A percentile compares a stretch with the other conserved stretches of the same genome.
phyloP scores from a whole-genome alignment of 2,113 vertebrate genomes.

The Calidris pygmaea region DNA sequence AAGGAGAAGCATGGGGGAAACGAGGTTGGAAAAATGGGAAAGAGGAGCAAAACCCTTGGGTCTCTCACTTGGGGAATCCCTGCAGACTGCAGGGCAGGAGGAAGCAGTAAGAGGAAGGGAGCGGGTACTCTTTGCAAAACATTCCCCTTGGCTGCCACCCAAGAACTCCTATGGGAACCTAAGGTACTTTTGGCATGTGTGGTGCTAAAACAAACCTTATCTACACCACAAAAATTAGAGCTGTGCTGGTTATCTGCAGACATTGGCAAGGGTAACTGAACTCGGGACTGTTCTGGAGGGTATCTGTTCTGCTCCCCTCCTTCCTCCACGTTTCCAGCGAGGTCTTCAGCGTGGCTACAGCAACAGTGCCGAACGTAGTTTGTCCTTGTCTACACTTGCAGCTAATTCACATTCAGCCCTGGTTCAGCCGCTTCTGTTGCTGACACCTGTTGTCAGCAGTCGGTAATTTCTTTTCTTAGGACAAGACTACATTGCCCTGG shows the following conservation, averaged over 20 bases:
- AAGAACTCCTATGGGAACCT: background rate
- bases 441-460: constrained; percentile 66
- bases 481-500: constrained; percentile 11
- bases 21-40: background rate
- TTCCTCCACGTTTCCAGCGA: background rate
- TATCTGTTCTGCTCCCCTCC: background rate
- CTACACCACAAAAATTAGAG: background rate
- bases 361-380: background rate
- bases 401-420: constrained; percentile 13
- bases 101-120: background rate
- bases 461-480: constrained; percentile 52
- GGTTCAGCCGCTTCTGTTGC: background rate
- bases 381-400: constrained; percentile 35
- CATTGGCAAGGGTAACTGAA: background rate
- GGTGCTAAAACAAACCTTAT: background rate
- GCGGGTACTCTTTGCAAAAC: background rate
- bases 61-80: background rate
- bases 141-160: background rate
- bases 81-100: background rate
- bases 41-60: background rate
- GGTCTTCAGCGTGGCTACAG: background rate
- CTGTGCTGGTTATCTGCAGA: background rate
- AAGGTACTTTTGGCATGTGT: background rate
- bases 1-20: background rate
- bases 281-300: background rate